Base-by-base conservation (phyloP, 2,888 invertebrate genomes). In the Pachycephus smyrnensis region DNA sequence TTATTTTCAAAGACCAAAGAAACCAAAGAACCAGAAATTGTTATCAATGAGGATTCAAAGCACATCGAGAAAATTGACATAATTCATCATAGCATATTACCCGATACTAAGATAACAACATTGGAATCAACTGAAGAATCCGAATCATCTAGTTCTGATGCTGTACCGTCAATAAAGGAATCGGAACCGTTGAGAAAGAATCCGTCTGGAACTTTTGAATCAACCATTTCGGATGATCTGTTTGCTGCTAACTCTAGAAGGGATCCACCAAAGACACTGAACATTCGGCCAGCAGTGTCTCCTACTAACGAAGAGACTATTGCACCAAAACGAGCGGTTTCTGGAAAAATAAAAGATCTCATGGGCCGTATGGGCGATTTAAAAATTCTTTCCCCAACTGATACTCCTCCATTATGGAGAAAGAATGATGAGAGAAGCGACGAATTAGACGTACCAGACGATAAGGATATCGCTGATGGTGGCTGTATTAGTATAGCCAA, bases 331-430 rank as follows among this genome's bases (percentile, higher is more conserved):
- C 84, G 85, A 1, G 83, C 82, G 2, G 90, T 91, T 37, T 90
- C 91, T 0, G 88, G 88, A 0, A 91, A 91, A 77, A 91, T 91
- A 33, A 87, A 89, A 68, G 87, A 90, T 77, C 77, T 91, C 11
- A 88, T 89, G 89, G 90, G 89, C 0, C 90, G 88, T 80, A 89
- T 91, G 88, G 87, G 89, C 0, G 89, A 89, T 75, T 80, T 91
- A 75, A 91, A 91, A 73, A 88, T 91, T 36, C 84, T 91, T 0
- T 91, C 91, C 4, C 90, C 90, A 0, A 90, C 90, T 35, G 90
- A 90, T 73, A 85, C 90, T 12, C 89, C 90, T 12, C 85, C 89
- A 12, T 74, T 88, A 77, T 83, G 80, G 78, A 84, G 87, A 30
- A 89, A 86, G 69, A 84, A 81, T n/a, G 85, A 89, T 11, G 89